phyloP scores from a whole-genome alignment of 2,797 vertebrate genomes.

The Rhynchonycteris naso region DNA sequence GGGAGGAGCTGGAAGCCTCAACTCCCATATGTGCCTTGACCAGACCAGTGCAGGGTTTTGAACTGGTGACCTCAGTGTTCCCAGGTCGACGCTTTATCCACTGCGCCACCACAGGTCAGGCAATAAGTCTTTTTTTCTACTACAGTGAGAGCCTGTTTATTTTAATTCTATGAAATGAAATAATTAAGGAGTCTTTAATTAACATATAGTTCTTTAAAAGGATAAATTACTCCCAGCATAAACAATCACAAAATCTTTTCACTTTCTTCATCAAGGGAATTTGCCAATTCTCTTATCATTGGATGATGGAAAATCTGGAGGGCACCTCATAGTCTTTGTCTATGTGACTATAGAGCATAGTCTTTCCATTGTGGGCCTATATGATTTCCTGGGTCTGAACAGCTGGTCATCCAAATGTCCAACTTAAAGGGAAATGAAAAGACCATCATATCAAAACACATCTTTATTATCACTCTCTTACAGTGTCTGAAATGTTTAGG shows the following conservation, averaged over 20 bases:
- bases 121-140: background rate
- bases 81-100: no score
- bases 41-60: no score
- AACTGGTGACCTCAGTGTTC: no score
- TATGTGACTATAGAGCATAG: background rate
- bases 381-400: background rate
- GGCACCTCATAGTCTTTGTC: background rate
- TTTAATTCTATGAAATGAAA: background rate
- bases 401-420: background rate
- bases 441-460: background rate
- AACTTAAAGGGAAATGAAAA: conserved; percentile 5
- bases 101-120: no score
- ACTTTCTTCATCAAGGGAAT: background rate
- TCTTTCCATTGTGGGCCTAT: background rate
- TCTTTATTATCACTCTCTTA: background rate
- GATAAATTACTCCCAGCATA: background rate
- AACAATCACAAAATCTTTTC: background rate
- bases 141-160: background rate
- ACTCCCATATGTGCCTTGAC: no score
- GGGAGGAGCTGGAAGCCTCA: no score
- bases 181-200: background rate
- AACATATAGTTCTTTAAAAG: background rate
- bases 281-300: background rate
- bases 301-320: background rate
- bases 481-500: background rate